Base-by-base conservation (phyloP, 1,140 invertebrate species). In the Idris sp. region DNA sequence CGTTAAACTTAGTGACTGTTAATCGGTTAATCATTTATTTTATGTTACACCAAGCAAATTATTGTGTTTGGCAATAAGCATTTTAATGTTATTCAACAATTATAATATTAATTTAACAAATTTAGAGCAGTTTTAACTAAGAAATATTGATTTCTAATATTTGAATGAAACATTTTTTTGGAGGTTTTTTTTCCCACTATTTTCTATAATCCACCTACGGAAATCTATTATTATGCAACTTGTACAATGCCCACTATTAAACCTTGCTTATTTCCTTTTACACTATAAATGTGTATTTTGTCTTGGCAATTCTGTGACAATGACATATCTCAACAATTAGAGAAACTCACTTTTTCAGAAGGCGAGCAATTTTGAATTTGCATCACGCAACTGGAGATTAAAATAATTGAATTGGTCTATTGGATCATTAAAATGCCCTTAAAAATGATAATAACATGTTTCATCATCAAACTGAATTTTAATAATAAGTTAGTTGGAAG, bases 1-100 rank as follows among this genome's bases (percentile, higher is more conserved):
- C 35, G 26, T 73, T 25, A 35, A 11, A 68, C 31, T 74, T 65
- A 74, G 53, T 53, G 58, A 73, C 56, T 67, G 71, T 56, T 74
- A 56, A 67, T 74, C 71, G 46, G 54, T 53, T 19, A 61, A 65
- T 67, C 61, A 72, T 49, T 6, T 49, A 35, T 56, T 72, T 62
- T 62, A 62, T 62, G 67, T 72, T n/a, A n/a, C n/a, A n/a, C n/a
- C n/a, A 41, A n/a, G n/a, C n/a, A n/a, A n/a, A n/a, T n/a, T n/a
- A n/a, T n/a, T n/a, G n/a, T n/a, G n/a, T n/a, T n/a, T n/a, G n/a
- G n/a, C n/a, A n/a, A n/a, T n/a, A n/a, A n/a, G n/a, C n/a, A n/a
- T n/a, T n/a, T n/a, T n/a, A n/a, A n/a, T n/a, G n/a, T n/a, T n/a
- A n/a, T n/a, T n/a, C n/a, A n/a, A n/a, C n/a, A n/a, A n/a, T n/a